Evolutionary conservation across 92 coral and sea anemone species (phyloP).

Genomic region (Porites lobata): DNA sequence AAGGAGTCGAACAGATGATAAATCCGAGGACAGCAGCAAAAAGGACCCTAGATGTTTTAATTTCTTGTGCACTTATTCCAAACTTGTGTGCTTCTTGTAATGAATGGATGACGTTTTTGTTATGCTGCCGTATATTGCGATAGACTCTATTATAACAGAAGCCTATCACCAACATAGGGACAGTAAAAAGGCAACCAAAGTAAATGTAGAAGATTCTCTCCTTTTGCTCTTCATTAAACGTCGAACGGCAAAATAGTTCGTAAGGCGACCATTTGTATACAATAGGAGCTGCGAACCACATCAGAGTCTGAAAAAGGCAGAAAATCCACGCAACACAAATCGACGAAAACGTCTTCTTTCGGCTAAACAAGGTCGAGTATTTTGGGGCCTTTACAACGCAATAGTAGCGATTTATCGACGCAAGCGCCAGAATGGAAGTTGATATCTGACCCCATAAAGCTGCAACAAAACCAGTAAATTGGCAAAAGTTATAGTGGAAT

Average conservation of each 20-base stretch:
- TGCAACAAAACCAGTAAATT: not conserved
- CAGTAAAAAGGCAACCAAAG: not conserved
- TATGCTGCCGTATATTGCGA: not conserved
- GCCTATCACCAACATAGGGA: not conserved
- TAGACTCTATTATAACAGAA: not conserved
- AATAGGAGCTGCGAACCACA: not conserved
- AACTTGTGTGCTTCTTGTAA: not conserved
- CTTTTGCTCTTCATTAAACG: not conserved
- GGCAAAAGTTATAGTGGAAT: not conserved
- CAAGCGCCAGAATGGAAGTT: not conserved
- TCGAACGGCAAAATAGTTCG: not conserved
- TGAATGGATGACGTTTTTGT: not conserved
- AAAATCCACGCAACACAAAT: not conserved
- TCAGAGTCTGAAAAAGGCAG: not conserved
- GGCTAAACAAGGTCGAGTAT: not conserved
- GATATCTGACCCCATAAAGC: not conserved
- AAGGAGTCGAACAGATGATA: not conserved
- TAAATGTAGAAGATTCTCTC: not conserved
- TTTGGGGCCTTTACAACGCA: not conserved
- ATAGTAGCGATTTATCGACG: not conserved
- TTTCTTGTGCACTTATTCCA: not conserved
- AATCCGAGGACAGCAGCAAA: constrained; percentile 1
- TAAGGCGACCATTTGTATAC: not conserved
- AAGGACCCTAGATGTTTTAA: not conserved
- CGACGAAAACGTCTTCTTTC: not conserved